phyloP scores from a whole-genome alignment of 2,888 invertebrate species.

The Cheilosia vernalis region DNA sequence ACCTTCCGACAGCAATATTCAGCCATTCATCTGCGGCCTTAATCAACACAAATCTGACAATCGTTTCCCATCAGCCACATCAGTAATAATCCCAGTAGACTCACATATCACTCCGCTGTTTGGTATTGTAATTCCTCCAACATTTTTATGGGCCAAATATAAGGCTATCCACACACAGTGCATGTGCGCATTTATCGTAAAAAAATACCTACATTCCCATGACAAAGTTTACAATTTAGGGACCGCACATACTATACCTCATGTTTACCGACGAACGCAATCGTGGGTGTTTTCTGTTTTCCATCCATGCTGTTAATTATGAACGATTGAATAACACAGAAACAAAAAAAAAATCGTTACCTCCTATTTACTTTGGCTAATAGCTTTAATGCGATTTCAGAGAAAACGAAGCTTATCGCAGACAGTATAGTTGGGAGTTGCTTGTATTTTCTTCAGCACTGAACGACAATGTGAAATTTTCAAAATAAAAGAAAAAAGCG shows the following conservation, averaged over 20 bases:
- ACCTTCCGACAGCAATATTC: too few species aligned
- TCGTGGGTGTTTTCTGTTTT: constrained; percentile 40
- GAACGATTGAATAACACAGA: constrained; percentile 46
- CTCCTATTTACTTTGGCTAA: constrained; percentile 63
- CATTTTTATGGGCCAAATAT: background rate
- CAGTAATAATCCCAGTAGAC: background rate
- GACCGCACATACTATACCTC: background rate
- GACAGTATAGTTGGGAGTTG: constrained; percentile 52
- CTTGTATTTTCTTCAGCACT: constrained; percentile 8
- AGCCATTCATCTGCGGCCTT: too few species aligned
- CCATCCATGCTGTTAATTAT: constrained; percentile 53
- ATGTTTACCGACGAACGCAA: constrained; percentile 24
- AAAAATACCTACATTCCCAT: constrained; percentile 4
- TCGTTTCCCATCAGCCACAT: too few species aligned
- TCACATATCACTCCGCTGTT: background rate
- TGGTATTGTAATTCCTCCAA: background rate
- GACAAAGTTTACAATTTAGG: constrained; percentile 7
- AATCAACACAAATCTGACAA: too few species aligned
- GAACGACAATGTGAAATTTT: constrained; percentile 53
- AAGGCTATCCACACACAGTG: background rate
- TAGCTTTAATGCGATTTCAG: constrained; percentile 75
- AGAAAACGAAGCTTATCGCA: constrained; percentile 72
- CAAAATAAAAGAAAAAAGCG: constrained; percentile 22
- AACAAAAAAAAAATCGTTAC: constrained; percentile 9
- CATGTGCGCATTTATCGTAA: background rate